Conservation (phyloP, 2,888 invertebrate species). For the Eurytoma adleriae region DNA sequence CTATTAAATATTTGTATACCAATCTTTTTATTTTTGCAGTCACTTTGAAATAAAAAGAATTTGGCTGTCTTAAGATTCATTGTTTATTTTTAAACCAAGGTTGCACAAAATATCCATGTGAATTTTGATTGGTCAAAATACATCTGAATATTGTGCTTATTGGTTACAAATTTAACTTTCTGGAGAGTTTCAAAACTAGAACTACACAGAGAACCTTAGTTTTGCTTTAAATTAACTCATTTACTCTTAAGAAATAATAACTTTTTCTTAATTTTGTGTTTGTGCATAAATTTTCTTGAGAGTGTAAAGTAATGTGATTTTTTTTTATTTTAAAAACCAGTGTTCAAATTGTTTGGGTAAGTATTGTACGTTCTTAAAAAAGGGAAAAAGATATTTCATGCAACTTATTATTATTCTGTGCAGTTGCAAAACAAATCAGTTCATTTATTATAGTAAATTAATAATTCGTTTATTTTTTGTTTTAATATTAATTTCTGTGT, state of each 20-base stretch:
- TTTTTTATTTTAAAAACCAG: constrained; percentile 25
- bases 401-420: not conserved
- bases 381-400: constrained; percentile 13
- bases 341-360: constrained; percentile 41
- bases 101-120: constrained; percentile 57
- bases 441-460: not conserved
- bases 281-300: constrained; percentile 27
- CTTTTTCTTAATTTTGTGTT: not conserved
- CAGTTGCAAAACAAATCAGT: not conserved
- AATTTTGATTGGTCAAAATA: constrained; percentile 61
- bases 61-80: constrained; percentile 59
- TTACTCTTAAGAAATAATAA: not conserved
- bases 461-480: constrained; percentile 18
- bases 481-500: constrained; percentile 1
- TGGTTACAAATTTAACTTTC: constrained; percentile 44
- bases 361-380: constrained; percentile 26
- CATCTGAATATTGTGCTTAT: constrained; percentile 58
- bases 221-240: not conserved
- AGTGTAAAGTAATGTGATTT: constrained; percentile 49
- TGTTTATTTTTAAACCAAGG: constrained; percentile 63
- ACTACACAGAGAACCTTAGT: not conserved
- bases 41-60: constrained; percentile 26
- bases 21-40: constrained; percentile 21
- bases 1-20: constrained; percentile 2
- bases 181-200: constrained; percentile 7